Evolutionary conservation across 2,797 vertebrate genomes (phyloP).

Genomic region (Xenopus petersii): DNA sequence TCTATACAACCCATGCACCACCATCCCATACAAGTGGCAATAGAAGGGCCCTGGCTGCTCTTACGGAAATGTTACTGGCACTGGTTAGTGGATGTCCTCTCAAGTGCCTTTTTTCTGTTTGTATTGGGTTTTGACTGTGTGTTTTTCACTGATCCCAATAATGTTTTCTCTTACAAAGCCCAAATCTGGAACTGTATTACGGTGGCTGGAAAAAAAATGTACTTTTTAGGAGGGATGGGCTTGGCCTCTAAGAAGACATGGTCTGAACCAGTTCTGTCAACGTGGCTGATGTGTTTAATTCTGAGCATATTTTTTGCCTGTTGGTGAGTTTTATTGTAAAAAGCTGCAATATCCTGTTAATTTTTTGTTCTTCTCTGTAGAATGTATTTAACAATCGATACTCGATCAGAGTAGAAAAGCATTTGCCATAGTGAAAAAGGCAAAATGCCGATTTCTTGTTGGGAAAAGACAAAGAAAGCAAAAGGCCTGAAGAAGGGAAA

Average conservation of each 20-base stretch:
- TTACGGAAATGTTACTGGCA: slow-evolving; percentile 65
- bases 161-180: slow-evolving; percentile 59
- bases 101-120: slow-evolving; percentile 92
- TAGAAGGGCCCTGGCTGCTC: slow-evolving; percentile 61
- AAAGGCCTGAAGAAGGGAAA: slow-evolving; percentile 61
- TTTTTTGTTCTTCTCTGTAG: slow-evolving; percentile 76
- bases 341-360: slow-evolving; percentile 85
- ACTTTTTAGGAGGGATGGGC: slow-evolving; percentile 37
- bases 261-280: slow-evolving; percentile 63
- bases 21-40: slow-evolving; percentile 67
- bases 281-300: slow-evolving; percentile 70
- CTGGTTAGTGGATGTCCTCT: slow-evolving; percentile 82
- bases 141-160: slow-evolving; percentile 56
- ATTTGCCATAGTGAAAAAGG: slow-evolving; percentile 72
- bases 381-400: slow-evolving; percentile 81
- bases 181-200: slow-evolving; percentile 62
- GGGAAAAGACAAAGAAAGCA: slow-evolving; percentile 62
- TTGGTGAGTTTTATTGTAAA: slow-evolving; percentile 87
- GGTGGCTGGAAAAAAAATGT: slow-evolving; percentile 61
- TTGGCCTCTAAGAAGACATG: slow-evolving; percentile 64
- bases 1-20: slow-evolving; percentile 68
- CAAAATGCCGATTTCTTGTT: slow-evolving; percentile 70
- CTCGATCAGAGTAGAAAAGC: slow-evolving; percentile 61
- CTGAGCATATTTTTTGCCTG: slow-evolving; percentile 82
- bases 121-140: slow-evolving; percentile 70